A percentile compares a stretch with the other conserved stretches of the same genome.
phyloP scores from a whole-genome alignment of 2,113 vertebrate species.

The Gallinago undulata region DNA sequence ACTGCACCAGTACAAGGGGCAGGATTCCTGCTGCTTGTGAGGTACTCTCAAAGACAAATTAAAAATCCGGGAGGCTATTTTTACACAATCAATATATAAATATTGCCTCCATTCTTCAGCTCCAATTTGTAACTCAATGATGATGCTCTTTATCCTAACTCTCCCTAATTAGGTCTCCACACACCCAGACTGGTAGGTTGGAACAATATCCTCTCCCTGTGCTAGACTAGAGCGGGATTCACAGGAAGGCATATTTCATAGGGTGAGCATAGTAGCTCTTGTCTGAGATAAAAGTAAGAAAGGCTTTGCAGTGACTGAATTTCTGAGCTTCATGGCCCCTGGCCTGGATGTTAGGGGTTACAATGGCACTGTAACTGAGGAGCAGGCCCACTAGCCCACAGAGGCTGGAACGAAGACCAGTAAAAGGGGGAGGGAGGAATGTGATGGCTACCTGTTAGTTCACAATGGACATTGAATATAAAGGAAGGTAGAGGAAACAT shows the following conservation, averaged over 20 bases:
- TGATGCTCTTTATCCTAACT: not conserved
- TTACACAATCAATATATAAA: not conserved
- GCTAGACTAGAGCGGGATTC: not conserved
- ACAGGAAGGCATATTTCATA: not conserved
- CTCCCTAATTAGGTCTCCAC: not conserved
- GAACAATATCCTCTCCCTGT: not conserved
- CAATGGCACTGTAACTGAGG: not conserved
- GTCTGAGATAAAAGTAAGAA: not conserved
- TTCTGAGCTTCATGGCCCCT: not conserved
- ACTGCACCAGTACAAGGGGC: not conserved
- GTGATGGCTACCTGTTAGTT: not conserved
- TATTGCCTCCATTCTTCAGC: not conserved
- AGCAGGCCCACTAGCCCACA: not conserved
- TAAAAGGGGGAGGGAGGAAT: not conserved
- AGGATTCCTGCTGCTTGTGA: not conserved
- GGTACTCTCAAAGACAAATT: not conserved
- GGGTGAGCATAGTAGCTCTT: not conserved
- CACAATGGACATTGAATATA: not conserved
- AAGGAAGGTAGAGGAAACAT: not conserved
- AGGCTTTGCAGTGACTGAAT: not conserved
- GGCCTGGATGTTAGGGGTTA: not conserved
- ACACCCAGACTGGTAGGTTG: not conserved
- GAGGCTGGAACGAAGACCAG: not conserved
- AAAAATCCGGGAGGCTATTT: not conserved
- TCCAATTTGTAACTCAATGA: not conserved